These are phyloP conservation scores for Fistularia tabacaria DNA, from an alignment of 2,797 vertebrate species.

Conservation along the genomic window DNA sequence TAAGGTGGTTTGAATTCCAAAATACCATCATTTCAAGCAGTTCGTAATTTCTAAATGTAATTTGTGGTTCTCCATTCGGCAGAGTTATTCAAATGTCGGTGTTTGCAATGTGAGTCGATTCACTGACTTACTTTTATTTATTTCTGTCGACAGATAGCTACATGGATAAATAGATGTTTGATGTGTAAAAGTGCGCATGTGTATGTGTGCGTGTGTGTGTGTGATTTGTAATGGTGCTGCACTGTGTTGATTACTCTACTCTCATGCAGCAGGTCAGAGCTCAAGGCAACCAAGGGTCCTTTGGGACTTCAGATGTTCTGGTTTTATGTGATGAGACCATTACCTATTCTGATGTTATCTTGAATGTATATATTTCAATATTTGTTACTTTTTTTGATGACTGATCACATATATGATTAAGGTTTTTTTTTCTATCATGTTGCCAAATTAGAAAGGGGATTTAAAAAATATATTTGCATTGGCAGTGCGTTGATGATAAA, in stretches of 20 bases:
- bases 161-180: background rate
- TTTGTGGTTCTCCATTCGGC: conserved; percentile 6
- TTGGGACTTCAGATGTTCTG: conserved; percentile 28
- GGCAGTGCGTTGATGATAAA: no score
- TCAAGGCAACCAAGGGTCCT: conserved; percentile 45
- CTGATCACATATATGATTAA: no score
- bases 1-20: conserved; percentile 5
- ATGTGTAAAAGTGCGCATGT: background rate
- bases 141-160: background rate
- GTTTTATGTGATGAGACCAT: conserved; percentile 19
- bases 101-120: background rate
- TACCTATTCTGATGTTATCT: conserved; percentile 1
- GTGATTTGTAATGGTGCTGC: conserved; percentile 11
- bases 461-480: no score
- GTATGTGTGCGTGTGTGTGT: conserved; percentile 1
- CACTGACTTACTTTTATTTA: background rate
- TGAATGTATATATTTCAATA: no score
- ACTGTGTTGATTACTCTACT: conserved; percentile 42
- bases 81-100: background rate
- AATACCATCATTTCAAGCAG: conserved; percentile 16
- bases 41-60: conserved; percentile 10
- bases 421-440: no score
- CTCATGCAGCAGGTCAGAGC: conserved; percentile 45
- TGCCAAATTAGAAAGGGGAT: no score
- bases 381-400: no score